Evolutionary conservation across 2,113 vertebrate genomes (phyloP).

Genomic region (Empidonax alnorum): DNA sequence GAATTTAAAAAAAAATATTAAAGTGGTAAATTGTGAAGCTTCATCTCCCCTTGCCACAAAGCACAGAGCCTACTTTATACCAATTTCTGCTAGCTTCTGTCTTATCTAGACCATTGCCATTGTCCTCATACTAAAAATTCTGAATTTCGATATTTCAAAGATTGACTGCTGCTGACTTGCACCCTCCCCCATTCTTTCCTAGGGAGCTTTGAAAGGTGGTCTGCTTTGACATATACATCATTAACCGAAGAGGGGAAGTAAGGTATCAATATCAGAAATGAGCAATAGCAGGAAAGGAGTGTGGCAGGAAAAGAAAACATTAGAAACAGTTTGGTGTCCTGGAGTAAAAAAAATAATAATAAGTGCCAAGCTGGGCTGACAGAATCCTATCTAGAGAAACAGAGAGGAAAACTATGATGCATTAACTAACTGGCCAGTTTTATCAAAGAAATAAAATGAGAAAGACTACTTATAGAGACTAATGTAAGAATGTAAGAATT

Average conservation of each 20-base stretch:
- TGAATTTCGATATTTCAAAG: conserved; percentile 37
- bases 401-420: not conserved
- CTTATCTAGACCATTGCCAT: conserved; percentile 60
- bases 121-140: conserved; percentile 43
- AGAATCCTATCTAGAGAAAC: not conserved
- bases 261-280: conserved; percentile 66
- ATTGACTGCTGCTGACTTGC: conserved; percentile 43
- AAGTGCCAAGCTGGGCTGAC: not conserved
- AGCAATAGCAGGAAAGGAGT: conserved; percentile 32
- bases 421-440: not conserved
- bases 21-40: not conserved
- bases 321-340: conserved; percentile 40
- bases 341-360: not conserved
- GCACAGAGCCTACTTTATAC: not conserved
- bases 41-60: conserved; percentile 16
- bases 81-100: conserved; percentile 18
- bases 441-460: conserved; percentile 8
- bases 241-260: conserved; percentile 58
- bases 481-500: not conserved
- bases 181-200: conserved; percentile 52
- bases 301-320: conserved; percentile 56
- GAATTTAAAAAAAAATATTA: not conserved
- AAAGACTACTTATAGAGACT: not conserved
- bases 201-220: conserved; percentile 64
- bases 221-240: conserved; percentile 64